phyloP scores from a whole-genome alignment of 2,113 vertebrate species.

The Coracopsis vasa region DNA sequence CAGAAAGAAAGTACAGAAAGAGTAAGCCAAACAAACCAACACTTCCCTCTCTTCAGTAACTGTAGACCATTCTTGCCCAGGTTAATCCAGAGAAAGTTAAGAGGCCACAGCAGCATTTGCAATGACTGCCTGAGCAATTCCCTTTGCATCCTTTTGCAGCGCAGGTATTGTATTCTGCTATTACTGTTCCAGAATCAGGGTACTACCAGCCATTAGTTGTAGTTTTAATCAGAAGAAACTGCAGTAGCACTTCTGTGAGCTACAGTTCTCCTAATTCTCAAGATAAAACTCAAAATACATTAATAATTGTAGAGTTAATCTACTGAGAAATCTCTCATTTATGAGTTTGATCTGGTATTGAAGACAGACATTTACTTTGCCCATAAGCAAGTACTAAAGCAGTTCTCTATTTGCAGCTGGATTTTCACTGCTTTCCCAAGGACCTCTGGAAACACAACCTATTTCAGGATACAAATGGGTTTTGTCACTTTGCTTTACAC shows the following conservation, averaged over 20 bases:
- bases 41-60: neutral
- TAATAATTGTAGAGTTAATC: neutral
- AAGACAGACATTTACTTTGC: neutral
- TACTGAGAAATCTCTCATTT: neutral
- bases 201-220: neutral
- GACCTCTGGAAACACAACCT: neutral
- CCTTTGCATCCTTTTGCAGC: neutral
- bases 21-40: neutral
- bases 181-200: neutral
- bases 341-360: neutral
- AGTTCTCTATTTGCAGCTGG: neutral
- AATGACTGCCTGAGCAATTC: neutral
- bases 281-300: neutral
- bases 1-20: neutral
- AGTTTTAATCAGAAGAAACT: neutral
- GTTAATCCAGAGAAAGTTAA: neutral
- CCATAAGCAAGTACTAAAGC: neutral
- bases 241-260: neutral
- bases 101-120: neutral
- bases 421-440: neutral
- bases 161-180: neutral
- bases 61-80: slow-evolving; percentile 21
- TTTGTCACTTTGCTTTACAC: neutral
- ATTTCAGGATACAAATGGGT: neutral
- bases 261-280: neutral